Conservation (phyloP, 2,888 invertebrate species). For the Graphium colonna region DNA sequence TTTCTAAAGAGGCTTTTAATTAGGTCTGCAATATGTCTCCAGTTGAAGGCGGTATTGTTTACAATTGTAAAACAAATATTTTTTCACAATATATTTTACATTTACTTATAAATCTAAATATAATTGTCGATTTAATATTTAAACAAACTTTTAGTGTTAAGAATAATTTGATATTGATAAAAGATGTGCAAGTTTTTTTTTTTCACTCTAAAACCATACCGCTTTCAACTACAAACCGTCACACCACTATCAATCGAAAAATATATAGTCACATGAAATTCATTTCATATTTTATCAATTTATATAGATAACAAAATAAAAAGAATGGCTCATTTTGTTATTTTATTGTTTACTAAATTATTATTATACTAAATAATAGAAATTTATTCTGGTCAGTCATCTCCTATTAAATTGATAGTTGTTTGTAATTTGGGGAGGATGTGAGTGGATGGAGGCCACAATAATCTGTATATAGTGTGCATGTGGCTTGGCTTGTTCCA, state of each 20-base stretch:
- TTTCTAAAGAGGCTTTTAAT: constrained; percentile 59
- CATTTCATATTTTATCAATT: constrained; percentile 22
- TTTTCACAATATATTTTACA: background rate
- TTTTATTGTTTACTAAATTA: constrained; percentile 52
- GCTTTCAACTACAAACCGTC: constrained; percentile 20
- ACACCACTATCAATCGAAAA: constrained; percentile 11
- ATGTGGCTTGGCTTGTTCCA: constrained; percentile 45
- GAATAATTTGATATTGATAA: constrained; percentile 8
- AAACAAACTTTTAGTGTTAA: background rate
- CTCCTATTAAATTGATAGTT: constrained; percentile 56
- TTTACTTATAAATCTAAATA: background rate
- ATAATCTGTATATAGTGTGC: constrained; percentile 50
- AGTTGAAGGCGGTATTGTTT: constrained; percentile 19
- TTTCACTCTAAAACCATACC: constrained; percentile 6
- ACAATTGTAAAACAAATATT: background rate
- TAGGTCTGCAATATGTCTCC: constrained; percentile 31
- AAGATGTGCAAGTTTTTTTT: background rate
- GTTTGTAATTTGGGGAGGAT: constrained; percentile 41
- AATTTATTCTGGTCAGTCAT: constrained; percentile 68
- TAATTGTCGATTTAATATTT: background rate
- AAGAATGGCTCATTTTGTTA: constrained; percentile 38
- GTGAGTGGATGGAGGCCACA: constrained; percentile 38
- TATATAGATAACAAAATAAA: constrained; percentile 17
- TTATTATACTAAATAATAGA: constrained; percentile 38
- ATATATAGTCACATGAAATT: constrained; percentile 19